Conservation (phyloP, 2,888 invertebrate species). For the Monochamus alternatus region DNA sequence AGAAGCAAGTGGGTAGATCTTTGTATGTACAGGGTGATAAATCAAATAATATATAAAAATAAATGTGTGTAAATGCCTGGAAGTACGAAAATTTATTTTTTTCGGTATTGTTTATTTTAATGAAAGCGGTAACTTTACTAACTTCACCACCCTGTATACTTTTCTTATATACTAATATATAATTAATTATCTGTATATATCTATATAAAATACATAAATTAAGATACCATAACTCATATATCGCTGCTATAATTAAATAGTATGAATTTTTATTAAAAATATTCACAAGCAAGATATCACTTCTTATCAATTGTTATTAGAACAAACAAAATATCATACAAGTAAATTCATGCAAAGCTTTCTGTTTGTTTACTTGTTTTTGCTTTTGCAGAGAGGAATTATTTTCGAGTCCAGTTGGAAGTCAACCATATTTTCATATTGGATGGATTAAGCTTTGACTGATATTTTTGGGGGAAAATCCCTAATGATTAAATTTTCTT, state of each 20-base stretch:
- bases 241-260: constrained; percentile 6
- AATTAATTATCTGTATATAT: constrained; percentile 6
- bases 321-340: no score
- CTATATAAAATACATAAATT: constrained; percentile 1
- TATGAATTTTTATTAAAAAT: neutral
- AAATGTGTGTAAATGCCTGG: neutral
- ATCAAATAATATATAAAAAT: neutral
- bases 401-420: no score
- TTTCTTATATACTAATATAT: constrained; percentile 6
- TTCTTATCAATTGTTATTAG: no score
- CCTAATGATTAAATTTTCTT: no score
- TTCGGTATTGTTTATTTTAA: neutral
- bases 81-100: neutral
- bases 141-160: constrained; percentile 3
- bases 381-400: no score
- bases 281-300: no score
- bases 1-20: constrained; percentile 9
- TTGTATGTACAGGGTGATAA: constrained; percentile 14
- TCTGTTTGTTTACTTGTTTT: no score
- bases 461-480: no score
- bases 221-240: neutral
- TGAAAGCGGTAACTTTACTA: neutral
- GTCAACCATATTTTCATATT: no score
- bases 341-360: no score
- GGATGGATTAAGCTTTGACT: no score